Conservation (phyloP, 2,113 vertebrate species). For the Lasiurus cinereus region DNA sequence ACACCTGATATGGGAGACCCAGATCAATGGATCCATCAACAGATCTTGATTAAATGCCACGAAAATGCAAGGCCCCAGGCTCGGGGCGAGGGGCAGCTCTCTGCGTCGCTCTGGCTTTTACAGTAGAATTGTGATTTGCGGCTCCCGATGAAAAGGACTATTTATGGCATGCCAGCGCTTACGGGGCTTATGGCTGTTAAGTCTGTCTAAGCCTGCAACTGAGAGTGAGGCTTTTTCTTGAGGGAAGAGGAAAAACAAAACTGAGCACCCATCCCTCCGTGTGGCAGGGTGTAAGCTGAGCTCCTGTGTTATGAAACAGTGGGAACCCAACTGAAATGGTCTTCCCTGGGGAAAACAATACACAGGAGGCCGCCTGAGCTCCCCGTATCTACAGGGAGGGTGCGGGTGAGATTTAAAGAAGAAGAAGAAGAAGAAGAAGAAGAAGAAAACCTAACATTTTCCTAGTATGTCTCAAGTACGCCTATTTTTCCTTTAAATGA, state of each 20-base stretch:
- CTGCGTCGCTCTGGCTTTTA: conserved; percentile 61
- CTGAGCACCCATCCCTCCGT: conserved; percentile 52
- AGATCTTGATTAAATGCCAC: conserved; percentile 78
- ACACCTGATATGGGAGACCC: conserved; percentile 49
- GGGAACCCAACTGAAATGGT: conserved; percentile 62
- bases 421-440: not conserved
- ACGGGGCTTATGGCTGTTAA: conserved; percentile 79
- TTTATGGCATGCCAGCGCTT: conserved; percentile 81
- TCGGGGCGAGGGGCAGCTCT: conserved; percentile 43
- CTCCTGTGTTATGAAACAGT: conserved; percentile 76
- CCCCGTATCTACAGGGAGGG: conserved; percentile 1
- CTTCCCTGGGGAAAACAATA: conserved; percentile 76
- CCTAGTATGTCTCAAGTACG: conserved; percentile 36
- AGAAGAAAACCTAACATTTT: conserved; percentile 53
- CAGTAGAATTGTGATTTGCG: conserved; percentile 69
- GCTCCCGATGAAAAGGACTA: conserved; percentile 78
- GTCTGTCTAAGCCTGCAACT: conserved; percentile 83
- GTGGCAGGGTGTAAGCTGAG: conserved; percentile 75
- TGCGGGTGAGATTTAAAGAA: conserved; percentile 30
- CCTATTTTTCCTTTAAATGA: conserved; percentile 71
- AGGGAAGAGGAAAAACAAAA: conserved; percentile 76
- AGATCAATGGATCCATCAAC: conserved; percentile 71
- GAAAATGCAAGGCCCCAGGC: conserved; percentile 11
- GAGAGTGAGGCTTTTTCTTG: conserved; percentile 81
- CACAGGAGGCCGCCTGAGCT: conserved; percentile 66